These are phyloP conservation scores for Cepphus grylle DNA, from an alignment of 2,113 vertebrate genomes.

Conservation along the genomic window DNA sequence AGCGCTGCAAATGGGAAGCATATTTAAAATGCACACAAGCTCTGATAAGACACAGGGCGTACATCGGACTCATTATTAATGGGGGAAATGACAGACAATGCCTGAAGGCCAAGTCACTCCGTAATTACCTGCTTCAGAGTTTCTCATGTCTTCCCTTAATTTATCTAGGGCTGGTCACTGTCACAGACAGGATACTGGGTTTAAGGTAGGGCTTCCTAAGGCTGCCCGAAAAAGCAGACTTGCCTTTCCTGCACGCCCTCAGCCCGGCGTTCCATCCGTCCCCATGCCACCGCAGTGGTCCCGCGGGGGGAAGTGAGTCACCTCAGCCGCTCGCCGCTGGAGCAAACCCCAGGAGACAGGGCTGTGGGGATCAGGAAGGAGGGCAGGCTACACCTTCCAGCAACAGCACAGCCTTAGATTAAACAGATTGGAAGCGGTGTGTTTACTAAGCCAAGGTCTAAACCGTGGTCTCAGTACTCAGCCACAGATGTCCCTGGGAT, in stretches of 20 bases:
- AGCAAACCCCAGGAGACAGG: not conserved
- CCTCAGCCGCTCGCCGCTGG: accelerated
- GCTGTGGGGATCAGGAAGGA: not conserved
- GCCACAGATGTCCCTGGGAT: not conserved
- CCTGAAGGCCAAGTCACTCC: not conserved
- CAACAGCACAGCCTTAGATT: not conserved
- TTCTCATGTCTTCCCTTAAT: not conserved
- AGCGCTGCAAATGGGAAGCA: not conserved
- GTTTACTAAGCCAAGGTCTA: not conserved
- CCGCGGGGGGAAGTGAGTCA: not conserved
- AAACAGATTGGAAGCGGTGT: not conserved
- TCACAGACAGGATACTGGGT: conserved; percentile 22
- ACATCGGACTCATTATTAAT: not conserved
- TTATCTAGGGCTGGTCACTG: not conserved
- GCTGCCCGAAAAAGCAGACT: not conserved
- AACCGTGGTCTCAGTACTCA: not conserved
- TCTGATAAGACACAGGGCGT: not conserved
- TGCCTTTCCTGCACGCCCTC: not conserved
- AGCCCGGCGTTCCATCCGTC: not conserved
- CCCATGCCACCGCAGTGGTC: not conserved
- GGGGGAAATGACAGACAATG: not conserved
- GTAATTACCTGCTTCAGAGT: not conserved
- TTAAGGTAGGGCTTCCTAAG: conserved; percentile 28
- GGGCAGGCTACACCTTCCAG: not conserved
- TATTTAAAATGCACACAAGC: not conserved